phyloP scores from a whole-genome alignment of 2,797 vertebrate species.

The Podarcis lilfordi region DNA sequence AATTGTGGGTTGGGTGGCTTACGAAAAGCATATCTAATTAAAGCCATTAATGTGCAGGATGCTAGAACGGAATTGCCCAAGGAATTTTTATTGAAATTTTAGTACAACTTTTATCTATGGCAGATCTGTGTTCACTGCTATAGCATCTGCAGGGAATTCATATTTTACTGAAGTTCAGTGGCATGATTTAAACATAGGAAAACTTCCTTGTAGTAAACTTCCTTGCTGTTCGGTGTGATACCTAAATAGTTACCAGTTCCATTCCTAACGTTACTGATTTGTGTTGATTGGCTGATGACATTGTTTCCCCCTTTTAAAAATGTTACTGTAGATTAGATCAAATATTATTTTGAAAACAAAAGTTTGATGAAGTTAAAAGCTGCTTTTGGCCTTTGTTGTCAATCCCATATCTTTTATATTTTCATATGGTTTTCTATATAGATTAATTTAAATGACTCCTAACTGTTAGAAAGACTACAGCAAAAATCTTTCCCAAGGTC shows the following conservation, averaged over 20 bases:
- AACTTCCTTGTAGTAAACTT: conserved; percentile 28
- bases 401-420: not conserved
- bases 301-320: not conserved
- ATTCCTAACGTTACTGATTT: conserved; percentile 9
- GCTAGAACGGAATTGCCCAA: conserved; percentile 19
- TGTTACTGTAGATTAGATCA: not conserved
- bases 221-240: not conserved
- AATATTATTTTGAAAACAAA: conserved; percentile 16
- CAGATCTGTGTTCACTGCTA: conserved; percentile 40
- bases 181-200: conserved; percentile 4
- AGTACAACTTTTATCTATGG: conserved; percentile 23
- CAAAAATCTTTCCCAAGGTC: not conserved
- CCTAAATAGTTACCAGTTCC: conserved; percentile 31
- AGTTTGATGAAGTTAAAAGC: not conserved
- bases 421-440: not conserved
- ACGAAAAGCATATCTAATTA: conserved; percentile 37
- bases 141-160: conserved; percentile 27
- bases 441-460: not conserved
- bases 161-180: conserved; percentile 36
- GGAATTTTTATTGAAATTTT: conserved; percentile 29
- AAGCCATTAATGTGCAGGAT: conserved; percentile 24
- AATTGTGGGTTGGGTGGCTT: conserved; percentile 32
- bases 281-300: not conserved
- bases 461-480: not conserved
- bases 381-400: conserved; percentile 3